Evolutionary conservation across 30 jellyfish, hydroid and myxozoan genomes (phyloP), one percentile per base, ranked within the genome.

Genomic region (Pseudorhiza aurosa): DNA sequence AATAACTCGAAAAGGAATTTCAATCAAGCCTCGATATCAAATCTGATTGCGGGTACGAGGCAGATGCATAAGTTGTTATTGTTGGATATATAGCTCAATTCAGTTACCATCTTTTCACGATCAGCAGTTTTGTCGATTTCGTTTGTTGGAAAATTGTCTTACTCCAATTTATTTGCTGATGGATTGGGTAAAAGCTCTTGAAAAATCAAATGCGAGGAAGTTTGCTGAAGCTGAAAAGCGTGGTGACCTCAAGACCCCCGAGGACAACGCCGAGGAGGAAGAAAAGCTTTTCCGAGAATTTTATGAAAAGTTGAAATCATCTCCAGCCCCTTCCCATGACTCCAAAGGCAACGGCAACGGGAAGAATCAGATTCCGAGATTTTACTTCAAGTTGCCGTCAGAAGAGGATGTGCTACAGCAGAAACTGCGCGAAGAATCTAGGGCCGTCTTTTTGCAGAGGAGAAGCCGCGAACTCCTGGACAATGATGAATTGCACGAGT

Each of bases 391-490:
- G 36, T 58, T 93, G 4, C 99, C 99, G 7, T 77, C 99, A 28
- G 99, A 93, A 74, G 99, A 93, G 45, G 99, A 93, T 58, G 93
- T 69, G 19, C 63, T 93, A 50, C 99, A 87, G 51, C 99, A 93
- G 69, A 93, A 93, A 42, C 78, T 93, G 49, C 70, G 99, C 58
- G 99, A 93, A 77, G 99, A 93, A 72, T 85, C 99, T 17, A 85
- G 98, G 56, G 96, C 96, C 2, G 96, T 92, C 43, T 85, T 92
- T 65, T 78, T 92, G 29, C 98, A 92, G 56, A 85, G 96, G 47
- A 81, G 82, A 59, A 93, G 99, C 77, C 75, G 96, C 37, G 99
- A 93, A 43, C 64, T 93, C 9, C 82, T 93, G 51, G 99, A 93
- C 65, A 93, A 93, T 65, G 99, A 93, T 39, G 99, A 93, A 71